A percentile compares a stretch with the other conserved stretches of the same genome.
Evolutionary conservation across 2,797 vertebrate species (phyloP).

Genomic region (Scolopax rusticola): DNA sequence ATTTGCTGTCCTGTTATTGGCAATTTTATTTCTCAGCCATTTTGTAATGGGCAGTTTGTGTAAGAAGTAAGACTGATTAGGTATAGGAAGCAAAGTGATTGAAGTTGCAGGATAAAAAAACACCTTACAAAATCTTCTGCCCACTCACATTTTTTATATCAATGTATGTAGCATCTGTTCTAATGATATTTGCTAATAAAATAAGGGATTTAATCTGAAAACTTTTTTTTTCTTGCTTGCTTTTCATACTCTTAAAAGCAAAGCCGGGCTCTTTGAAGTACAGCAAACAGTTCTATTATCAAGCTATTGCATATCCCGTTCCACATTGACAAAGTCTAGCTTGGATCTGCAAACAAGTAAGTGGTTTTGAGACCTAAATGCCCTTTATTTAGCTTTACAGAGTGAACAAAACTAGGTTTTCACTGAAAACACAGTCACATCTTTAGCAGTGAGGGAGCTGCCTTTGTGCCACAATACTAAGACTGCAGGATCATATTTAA

Average conservation of each 20-base stretch:
- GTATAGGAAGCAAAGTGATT: conserved; percentile 7
- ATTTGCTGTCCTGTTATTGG: conserved; percentile 40
- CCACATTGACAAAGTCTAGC: background rate
- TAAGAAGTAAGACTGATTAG: conserved; percentile 1
- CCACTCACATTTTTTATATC: background rate
- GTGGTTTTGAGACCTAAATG: background rate
- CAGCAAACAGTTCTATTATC: background rate
- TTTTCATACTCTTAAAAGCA: background rate
- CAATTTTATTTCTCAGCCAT: conserved; percentile 38
- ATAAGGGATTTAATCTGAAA: background rate
- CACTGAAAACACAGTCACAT: background rate
- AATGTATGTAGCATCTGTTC: background rate
- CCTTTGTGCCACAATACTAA: conserved; percentile 3
- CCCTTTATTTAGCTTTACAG: conserved; percentile 22
- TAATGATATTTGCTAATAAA: conserved; percentile 9
- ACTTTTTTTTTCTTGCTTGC: background rate
- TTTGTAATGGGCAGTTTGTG: conserved; percentile 34
- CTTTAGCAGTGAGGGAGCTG: background rate
- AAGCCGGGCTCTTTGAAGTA: background rate
- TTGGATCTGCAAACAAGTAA: background rate
- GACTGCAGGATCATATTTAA: conserved; percentile 38
- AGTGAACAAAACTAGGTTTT: background rate
- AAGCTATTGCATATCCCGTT: background rate
- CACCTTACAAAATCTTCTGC: background rate
- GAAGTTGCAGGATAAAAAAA: conserved; percentile 37